Evolutionary conservation across 1,140 invertebrate species (phyloP), one percentile per base, ranked within the genome.

Genomic region (Arion vulgaris): DNA sequence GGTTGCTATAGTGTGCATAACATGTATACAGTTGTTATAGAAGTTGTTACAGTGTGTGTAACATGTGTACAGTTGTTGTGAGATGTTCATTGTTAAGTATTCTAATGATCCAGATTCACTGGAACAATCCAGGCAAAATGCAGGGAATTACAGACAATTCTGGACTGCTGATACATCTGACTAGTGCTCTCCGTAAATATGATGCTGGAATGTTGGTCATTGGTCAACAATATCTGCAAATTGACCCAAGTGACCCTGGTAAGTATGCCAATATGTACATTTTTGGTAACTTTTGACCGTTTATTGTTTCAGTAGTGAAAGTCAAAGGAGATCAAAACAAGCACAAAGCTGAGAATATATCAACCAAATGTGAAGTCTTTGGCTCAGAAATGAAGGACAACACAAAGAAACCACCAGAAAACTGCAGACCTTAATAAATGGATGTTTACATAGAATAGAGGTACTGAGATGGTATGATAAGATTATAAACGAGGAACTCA

Each of bases 101-200:
- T n/a, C n/a, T n/a, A n/a, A n/a, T n/a, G n/a, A n/a, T 76, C 23
- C 26, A 78, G 84, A 41, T 85, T 13, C 84, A 85, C 45, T 85
- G 81, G 80, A 85, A 85, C 57, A 85, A 85, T 72, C 80, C 84
- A 26, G 15, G 53, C n/a, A 23, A 41, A n/a, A 38, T 39, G 1
- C 17, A 68, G 0, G 49, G 68, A 23, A 68, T 82, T 32, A 77
- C 66, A 11, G 84, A 85, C 80, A 80, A 45, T 36, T 82, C 80
- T 62, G 84, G 84, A 7, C 69, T 85, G 28, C 32, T n/a, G 19
- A 2, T 85, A 0, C 38, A 82, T 36, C 72, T 82, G 19, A 82
- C 81, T 0, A 69, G 36, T 13, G 49, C 39, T 17, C 57, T 85
- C 4, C 39, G 84, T 32, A 68, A 36, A 32, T 49, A 85, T 66